Percentiles rank a stretch among this genome's conserved stretches.
Conservation (phyloP, 2,113 vertebrate genomes). For the Pelecanus crispus region DNA sequence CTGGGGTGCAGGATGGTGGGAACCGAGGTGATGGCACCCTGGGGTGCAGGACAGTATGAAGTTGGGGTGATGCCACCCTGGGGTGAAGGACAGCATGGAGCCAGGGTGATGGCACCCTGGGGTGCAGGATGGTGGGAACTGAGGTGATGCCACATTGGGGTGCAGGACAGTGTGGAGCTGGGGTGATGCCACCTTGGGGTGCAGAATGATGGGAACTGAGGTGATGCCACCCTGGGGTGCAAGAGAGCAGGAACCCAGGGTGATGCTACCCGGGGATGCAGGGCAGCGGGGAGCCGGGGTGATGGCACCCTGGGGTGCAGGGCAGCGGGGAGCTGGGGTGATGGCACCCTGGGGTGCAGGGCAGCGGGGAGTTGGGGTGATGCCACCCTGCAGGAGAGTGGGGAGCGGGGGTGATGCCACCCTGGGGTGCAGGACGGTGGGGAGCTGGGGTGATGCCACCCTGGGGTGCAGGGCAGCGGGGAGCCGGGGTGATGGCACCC, state of each 20-base stretch:
- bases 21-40: too few species aligned
- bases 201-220: rapidly evolving
- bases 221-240: background rate
- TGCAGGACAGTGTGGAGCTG: background rate
- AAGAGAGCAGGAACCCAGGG: too few species aligned
- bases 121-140: background rate
- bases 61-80: background rate
- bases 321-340: rapidly evolving
- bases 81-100: background rate
- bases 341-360: too few species aligned
- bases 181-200: too few species aligned
- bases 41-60: background rate
- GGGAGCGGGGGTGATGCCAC: background rate
- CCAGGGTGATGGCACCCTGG: rapidly evolving
- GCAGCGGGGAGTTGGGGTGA: background rate
- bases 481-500: background rate
- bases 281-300: rapidly evolving
- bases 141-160: background rate
- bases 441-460: too few species aligned
- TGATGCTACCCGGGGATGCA: too few species aligned
- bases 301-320: background rate
- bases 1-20: background rate
- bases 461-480: too few species aligned
- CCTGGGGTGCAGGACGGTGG: background rate
- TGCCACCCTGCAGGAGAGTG: background rate